Conservation (phyloP, 1,140 invertebrate species). For the Diploscapter pachys region DNA sequence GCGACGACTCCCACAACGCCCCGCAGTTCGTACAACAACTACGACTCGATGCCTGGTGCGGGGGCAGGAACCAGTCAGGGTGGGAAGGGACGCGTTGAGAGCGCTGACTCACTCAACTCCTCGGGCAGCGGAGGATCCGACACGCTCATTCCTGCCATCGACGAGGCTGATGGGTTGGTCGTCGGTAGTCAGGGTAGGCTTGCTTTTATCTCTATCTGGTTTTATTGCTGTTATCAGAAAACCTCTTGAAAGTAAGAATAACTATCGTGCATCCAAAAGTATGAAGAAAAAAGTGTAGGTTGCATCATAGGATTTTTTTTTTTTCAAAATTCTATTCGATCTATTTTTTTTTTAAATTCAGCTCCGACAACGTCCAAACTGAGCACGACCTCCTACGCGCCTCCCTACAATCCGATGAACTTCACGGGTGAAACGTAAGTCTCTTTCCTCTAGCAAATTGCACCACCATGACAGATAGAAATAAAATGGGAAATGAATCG, state of each 20-base stretch:
- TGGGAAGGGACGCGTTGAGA: not conserved
- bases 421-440: constrained; percentile 41
- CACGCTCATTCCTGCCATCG: not conserved
- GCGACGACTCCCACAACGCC: constrained; percentile 1
- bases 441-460: not conserved
- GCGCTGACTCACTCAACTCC: constrained; percentile 5
- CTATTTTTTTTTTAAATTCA: too few relatives aligned
- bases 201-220: too few relatives aligned
- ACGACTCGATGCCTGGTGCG: too few relatives aligned
- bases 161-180: not conserved
- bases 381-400: constrained; percentile 41
- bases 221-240: too few relatives aligned
- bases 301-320: too few relatives aligned
- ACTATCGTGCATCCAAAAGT: too few relatives aligned
- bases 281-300: too few relatives aligned
- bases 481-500: too few relatives aligned
- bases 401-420: constrained; percentile 42
- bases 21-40: not conserved
- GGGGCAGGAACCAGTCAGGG: not conserved
- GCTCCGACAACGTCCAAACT: constrained; percentile 32
- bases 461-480: too few relatives aligned
- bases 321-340: too few relatives aligned
- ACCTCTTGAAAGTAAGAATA: too few relatives aligned
- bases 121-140: constrained; percentile 6
- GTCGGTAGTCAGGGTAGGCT: too few relatives aligned